A percentile compares a stretch with the other conserved stretches of the same genome.
These are phyloP conservation scores for Noctilio leporinus DNA, from an alignment of 2,113 vertebrate species.

Conservation along the genomic window DNA sequence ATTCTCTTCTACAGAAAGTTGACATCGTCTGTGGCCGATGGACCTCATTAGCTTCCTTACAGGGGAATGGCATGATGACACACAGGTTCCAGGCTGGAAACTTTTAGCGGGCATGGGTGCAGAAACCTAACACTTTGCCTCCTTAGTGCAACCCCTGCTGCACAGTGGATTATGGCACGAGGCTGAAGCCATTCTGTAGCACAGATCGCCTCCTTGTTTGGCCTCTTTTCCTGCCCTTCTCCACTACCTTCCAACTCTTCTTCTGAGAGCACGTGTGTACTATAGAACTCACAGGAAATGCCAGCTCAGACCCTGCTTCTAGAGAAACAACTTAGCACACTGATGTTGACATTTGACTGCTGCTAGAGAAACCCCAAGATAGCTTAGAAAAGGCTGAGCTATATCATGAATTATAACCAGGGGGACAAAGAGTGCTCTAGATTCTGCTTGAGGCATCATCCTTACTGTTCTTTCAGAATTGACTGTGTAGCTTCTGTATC, in stretches of 20 bases:
- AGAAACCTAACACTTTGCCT: background rate
- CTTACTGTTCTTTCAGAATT: background rate
- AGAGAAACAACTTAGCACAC: background rate
- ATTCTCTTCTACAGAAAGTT: background rate
- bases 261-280: background rate
- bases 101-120: accelerated
- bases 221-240: background rate
- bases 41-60: background rate
- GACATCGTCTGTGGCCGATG: background rate
- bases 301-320: background rate
- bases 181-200: background rate
- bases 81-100: background rate
- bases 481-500: background rate
- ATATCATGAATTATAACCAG: background rate
- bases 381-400: background rate
- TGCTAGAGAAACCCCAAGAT: background rate
- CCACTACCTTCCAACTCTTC: background rate
- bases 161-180: background rate
- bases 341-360: background rate
- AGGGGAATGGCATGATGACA: background rate
- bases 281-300: background rate
- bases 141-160: background rate
- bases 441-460: background rate
- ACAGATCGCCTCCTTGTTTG: background rate
- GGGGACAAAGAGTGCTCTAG: background rate